Evolutionary conservation across 2,113 vertebrate genomes (phyloP).

Genomic region (Callopanchax toddi): DNA sequence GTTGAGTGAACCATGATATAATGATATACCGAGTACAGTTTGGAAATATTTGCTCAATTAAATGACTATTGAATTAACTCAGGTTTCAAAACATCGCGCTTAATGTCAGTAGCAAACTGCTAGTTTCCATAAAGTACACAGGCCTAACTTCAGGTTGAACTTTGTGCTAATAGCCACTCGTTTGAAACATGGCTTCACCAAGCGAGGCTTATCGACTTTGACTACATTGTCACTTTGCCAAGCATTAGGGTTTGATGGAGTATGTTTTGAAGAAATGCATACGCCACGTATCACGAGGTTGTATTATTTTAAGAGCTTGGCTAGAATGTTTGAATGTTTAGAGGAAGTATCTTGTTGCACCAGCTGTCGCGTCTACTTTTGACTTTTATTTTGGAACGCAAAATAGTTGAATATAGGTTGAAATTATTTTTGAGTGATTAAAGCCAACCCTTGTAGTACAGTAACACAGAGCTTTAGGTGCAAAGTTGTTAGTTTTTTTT

Average conservation of each 20-base stretch:
- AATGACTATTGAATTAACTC: not conserved
- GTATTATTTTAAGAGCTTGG: slow-evolving; percentile 35
- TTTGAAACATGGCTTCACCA: not conserved
- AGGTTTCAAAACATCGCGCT: not conserved
- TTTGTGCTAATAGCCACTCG: slow-evolving; percentile 34
- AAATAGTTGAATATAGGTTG: accelerated
- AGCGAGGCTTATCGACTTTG: not conserved
- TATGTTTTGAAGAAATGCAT: accelerated
- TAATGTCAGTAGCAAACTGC: not conserved
- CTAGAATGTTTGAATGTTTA: slow-evolving; percentile 1
- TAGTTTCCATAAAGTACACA: slow-evolving; percentile 15
- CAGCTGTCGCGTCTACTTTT: not conserved
- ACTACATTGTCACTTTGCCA: not conserved
- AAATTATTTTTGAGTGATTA: not conserved
- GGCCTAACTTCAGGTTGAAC: slow-evolving; percentile 53
- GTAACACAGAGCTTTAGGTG: too few species aligned
- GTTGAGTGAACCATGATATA: not conserved
- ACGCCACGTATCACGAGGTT: not conserved
- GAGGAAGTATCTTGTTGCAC: slow-evolving; percentile 45
- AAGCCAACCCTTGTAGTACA: too few species aligned
- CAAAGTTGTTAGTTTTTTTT: too few species aligned
- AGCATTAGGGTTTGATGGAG: not conserved
- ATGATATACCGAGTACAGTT: accelerated
- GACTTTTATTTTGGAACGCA: not conserved
- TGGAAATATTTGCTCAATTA: not conserved